phyloP scores from a whole-genome alignment of 2,113 vertebrate genomes.

The Lucifuga dentata region DNA sequence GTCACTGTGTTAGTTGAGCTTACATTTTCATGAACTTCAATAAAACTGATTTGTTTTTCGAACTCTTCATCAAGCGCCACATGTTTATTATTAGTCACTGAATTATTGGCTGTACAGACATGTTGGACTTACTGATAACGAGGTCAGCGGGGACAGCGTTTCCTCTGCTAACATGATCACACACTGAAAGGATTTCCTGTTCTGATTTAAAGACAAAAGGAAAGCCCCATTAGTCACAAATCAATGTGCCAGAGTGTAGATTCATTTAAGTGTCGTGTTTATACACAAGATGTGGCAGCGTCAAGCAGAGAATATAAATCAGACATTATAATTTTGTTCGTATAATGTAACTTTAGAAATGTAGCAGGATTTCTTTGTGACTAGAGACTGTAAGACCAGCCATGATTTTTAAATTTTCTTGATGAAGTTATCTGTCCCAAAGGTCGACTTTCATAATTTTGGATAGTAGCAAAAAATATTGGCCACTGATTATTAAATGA shows the following conservation, averaged over 20 bases:
- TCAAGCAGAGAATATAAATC: no score
- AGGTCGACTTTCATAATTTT: no score
- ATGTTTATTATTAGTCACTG: not conserved
- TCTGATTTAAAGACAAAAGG: constrained; percentile 26
- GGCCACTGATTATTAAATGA: no score
- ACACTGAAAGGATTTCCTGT: constrained; percentile 45
- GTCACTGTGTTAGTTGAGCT: not conserved
- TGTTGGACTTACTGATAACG: constrained; percentile 69
- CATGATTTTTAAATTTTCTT: no score
- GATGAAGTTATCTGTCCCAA: no score
- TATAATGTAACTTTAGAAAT: no score
- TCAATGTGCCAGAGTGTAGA: no score
- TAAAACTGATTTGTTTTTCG: not conserved
- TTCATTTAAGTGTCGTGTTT: not conserved
- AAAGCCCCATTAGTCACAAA: constrained; percentile 11
- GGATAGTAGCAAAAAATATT: not conserved
- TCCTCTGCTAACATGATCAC: constrained; percentile 50
- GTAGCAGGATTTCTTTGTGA: no score
- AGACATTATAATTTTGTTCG: no score
- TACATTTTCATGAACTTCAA: not conserved
- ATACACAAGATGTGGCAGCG: not conserved
- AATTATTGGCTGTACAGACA: constrained; percentile 8
- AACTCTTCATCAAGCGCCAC: not conserved
- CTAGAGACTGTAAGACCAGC: no score
- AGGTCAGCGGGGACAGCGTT: constrained; percentile 48